Evolutionary conservation across 1,140 invertebrate genomes (phyloP).

Genomic region (Teleopsis dalmanni): DNA sequence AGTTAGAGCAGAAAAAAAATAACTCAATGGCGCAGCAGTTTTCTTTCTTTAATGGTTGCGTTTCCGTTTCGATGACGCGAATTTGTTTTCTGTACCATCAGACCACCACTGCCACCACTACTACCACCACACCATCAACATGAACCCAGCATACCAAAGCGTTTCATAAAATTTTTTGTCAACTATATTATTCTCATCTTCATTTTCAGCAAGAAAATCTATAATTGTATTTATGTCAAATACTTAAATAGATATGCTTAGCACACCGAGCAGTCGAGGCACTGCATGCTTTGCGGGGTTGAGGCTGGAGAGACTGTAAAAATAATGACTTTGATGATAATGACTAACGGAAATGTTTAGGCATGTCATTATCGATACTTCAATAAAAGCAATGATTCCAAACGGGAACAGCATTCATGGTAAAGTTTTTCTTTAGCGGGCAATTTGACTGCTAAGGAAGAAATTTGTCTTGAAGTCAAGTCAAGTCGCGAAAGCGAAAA

Average conservation of each 20-base stretch:
- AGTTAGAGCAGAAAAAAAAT: neutral
- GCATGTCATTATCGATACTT: constrained; percentile 26
- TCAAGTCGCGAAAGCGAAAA: too few species aligned
- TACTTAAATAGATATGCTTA: constrained; percentile 35
- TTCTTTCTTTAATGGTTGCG: constrained; percentile 37
- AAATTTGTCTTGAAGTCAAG: too few species aligned
- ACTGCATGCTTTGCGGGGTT: neutral
- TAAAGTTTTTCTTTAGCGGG: too few species aligned
- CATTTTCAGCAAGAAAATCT: constrained; percentile 24
- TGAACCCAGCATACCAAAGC: neutral
- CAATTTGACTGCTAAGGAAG: too few species aligned
- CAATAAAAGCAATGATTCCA: constrained; percentile 6
- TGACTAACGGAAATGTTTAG: constrained; percentile 43
- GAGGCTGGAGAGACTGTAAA: neutral
- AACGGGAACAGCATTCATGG: neutral
- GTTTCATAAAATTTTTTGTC: constrained; percentile 5
- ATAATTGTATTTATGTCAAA: constrained; percentile 45
- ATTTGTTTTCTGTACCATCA: too few species aligned
- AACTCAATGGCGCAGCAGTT: constrained; percentile 35
- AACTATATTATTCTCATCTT: constrained; percentile 6
- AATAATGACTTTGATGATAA: constrained; percentile 43
- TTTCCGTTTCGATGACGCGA: constrained; percentile 26
- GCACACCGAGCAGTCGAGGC: neutral
- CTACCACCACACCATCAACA: neutral
- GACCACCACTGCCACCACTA: neutral